Conservation (phyloP, 1,140 invertebrate species). For the Cotesia vestalis region DNA sequence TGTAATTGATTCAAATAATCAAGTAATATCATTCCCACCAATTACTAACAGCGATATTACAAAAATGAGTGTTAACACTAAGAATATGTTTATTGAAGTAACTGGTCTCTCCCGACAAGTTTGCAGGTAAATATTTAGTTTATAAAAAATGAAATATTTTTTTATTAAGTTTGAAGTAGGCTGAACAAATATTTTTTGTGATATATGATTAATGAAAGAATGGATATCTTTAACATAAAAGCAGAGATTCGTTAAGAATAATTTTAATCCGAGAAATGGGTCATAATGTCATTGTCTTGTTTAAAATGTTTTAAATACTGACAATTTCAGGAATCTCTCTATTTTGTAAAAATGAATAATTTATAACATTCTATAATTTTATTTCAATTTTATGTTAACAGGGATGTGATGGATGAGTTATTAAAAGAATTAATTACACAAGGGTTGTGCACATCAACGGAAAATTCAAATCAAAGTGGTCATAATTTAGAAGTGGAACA, state of each 20-base stretch:
- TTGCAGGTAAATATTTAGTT: constrained; percentile 66
- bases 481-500: constrained; percentile 70
- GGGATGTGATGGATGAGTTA: constrained; percentile 73
- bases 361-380: neutral
- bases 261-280: too few species aligned
- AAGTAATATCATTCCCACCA: constrained; percentile 83
- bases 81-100: constrained; percentile 79
- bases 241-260: too few species aligned
- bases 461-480: constrained; percentile 39
- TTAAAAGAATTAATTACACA: constrained; percentile 71
- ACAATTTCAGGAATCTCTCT: neutral
- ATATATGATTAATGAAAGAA: too few species aligned
- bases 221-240: too few species aligned
- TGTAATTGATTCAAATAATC: constrained; percentile 70
- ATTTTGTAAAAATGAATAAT: constrained; percentile 17
- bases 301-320: neutral
- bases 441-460: constrained; percentile 60
- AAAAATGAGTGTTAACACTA: constrained; percentile 75
- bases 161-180: too few species aligned
- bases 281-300: too few species aligned
- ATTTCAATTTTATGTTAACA: constrained; percentile 39
- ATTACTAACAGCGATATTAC: constrained; percentile 84
- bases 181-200: too few species aligned
- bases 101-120: constrained; percentile 75
- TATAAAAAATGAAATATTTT: neutral